Conservation (phyloP, 2,113 vertebrate species). For the Orientallactaga bullata region DNA sequence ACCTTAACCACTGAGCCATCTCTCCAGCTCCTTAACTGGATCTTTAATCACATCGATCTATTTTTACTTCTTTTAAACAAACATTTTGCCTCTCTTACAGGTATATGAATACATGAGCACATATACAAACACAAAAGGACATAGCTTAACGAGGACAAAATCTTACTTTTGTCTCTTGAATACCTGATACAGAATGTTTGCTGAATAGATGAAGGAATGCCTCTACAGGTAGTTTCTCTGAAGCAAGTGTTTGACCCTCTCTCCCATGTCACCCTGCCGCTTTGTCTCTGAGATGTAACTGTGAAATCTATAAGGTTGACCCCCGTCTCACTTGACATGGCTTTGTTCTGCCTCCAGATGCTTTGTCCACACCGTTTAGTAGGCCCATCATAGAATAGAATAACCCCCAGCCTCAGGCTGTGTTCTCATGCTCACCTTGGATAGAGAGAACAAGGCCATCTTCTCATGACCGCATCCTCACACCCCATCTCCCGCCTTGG, state of each 20-base stretch:
- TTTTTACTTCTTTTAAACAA: constrained; percentile 4
- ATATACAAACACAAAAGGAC: not conserved
- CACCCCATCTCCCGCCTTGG: not conserved
- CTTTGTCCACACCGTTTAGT: not conserved
- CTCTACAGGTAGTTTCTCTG: not conserved
- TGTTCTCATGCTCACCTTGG: not conserved
- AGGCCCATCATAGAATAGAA: not conserved
- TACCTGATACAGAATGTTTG: not conserved
- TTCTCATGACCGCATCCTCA: not conserved
- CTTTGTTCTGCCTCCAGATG: constrained; percentile 10
- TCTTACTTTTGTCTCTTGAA: constrained; percentile 20
- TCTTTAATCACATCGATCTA: too few relatives aligned
- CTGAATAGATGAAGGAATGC: not conserved
- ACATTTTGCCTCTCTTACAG: not conserved
- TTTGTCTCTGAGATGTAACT: not conserved
- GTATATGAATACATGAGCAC: not conserved
- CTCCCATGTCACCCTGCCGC: not conserved
- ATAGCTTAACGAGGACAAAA: not conserved
- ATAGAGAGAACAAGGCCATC: not conserved
- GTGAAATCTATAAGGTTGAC: not conserved
- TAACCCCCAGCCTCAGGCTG: not conserved
- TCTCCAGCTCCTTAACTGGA: not conserved
- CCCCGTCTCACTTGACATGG: not conserved
- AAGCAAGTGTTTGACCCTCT: not conserved
- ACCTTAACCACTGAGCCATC: too few relatives aligned